Evolutionary conservation across 1,140 invertebrate species (phyloP), one percentile per base, ranked within the genome.

Genomic region (Spodoptera frugiperda): DNA sequence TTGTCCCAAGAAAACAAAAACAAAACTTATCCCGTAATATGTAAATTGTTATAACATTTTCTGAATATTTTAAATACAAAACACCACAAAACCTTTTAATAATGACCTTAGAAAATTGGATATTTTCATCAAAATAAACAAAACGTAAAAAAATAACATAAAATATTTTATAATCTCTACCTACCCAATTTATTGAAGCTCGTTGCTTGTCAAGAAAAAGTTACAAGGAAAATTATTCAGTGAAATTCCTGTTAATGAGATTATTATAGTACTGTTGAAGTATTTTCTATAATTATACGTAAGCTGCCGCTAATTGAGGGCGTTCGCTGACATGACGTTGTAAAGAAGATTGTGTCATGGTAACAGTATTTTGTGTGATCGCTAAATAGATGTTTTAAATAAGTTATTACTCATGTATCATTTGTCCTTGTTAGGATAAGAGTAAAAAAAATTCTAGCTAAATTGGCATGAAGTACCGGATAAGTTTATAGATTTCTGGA

Each of bases 171-270:
- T 33, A 14, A 30, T 57, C 55, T 6, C 55, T 33, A n/a, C 12
- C 55, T 39, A 15, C 30, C 9, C 3, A 57, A 39, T 4, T 39
- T 57, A 14, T 30, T 30, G 11, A 10, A 46, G 30, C 6, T 51
- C 14, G 2, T 51, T 21, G 19, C 19, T 46, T 48, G 17, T 19
- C 5, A 65, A 21, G 17, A n/a, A 48, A 65, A 65, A 8, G 6
- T 19, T 21, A 65, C 9, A 48, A 65, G 61, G 61, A 65, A 48
- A 65, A 65, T 65, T 10, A 21, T 46, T 17, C 10, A 14, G 17
- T 19, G 21, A 65, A 14, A 25, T 25, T 19, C 14, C 17, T 11
- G 39, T 11, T 48, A 14, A 65, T 65, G 61, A 21, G 15, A 21
- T 12, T 25, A 65, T 14, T 39, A 65, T n/a, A 15, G 57, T 15